Evolutionary conservation across 2,888 invertebrate genomes (phyloP), one percentile per base, ranked within the genome.

Genomic region (Agonopterix alstromeriana): DNA sequence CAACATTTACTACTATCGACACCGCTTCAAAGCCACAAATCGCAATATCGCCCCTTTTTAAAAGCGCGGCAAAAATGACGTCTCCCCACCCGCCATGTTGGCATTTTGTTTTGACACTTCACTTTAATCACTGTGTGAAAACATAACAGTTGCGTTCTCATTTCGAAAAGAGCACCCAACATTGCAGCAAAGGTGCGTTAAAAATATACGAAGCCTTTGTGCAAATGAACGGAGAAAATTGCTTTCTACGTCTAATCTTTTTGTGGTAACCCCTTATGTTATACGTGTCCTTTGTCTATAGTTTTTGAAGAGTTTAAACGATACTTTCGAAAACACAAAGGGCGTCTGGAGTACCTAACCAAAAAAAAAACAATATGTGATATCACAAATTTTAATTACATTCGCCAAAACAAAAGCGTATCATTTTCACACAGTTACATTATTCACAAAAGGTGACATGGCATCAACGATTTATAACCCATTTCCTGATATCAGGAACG

Each of bases 81-180:
- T 52, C 57, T 58, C 65, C 53, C 61, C 56, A 52, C 58, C 62
- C 67, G 70, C 63, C 65, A 65, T 63, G 60, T 65, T 68, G 61
- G 70, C 77, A 82, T 86, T 85, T 87, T 85, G 82, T 85, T 85
- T 82, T 81, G 83, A 84, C 86, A 85, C 87, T 87, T 85, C 87
- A 80, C 85, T 86, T 82, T 87, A 87, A 87, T 87, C 86, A 84
- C 85, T 73, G 79, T 75, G 73, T 75, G 79, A 79, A 81, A 75
- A 85, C 76, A 77, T 77, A 82, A 82, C 83, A 81, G 72, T 73
- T 70, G 64, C 70, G 67, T 77, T 80, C 70, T 85, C 82, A 84
- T 87, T 82, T 75, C 70, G 71, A 85, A 85, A 78, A 85, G 84
- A 84, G 82, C 84, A 42, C 62, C 66, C 70, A 58, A 54, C 49